Evolutionary conservation across 1,140 invertebrate genomes (phyloP).

Genomic region (Mizuhopecten yessoensis): DNA sequence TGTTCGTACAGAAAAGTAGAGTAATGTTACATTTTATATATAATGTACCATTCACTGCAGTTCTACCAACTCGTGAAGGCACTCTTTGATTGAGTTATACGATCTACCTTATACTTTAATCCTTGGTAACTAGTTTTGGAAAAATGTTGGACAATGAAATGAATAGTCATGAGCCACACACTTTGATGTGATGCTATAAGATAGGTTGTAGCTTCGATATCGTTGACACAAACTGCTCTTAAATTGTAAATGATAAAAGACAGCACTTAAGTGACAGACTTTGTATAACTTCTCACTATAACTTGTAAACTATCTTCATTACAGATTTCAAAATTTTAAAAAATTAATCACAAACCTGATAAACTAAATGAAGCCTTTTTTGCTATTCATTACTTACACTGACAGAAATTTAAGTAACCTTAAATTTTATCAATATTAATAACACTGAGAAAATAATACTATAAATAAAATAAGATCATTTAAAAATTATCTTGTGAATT

Average conservation of each 20-base stretch:
- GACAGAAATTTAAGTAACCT: too few species aligned
- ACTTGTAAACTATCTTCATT: too few species aligned
- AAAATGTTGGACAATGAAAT: neutral
- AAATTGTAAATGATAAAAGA: neutral
- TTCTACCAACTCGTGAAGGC: slow-evolving; percentile 26
- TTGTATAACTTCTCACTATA: neutral
- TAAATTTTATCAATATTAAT: too few species aligned
- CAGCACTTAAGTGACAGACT: neutral
- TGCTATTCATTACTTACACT: too few species aligned
- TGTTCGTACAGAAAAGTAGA: neutral
- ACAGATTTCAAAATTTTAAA: too few species aligned
- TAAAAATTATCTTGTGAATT: too few species aligned
- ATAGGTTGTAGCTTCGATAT: neutral
- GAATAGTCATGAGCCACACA: slow-evolving; percentile 3
- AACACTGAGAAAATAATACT: too few species aligned
- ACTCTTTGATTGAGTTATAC: slow-evolving; percentile 19
- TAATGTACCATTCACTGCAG: slow-evolving; percentile 14
- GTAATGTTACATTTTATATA: slow-evolving; percentile 18
- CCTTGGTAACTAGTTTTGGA: neutral
- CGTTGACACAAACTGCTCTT: neutral
- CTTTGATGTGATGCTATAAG: neutral
- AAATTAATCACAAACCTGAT: too few species aligned
- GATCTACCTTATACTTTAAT: slow-evolving; percentile 21
- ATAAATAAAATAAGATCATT: too few species aligned
- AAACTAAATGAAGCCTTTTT: too few species aligned